A percentile compares a stretch with the other conserved stretches of the same genome.
phyloP scores from a whole-genome alignment of 1,140 invertebrate species.

The Gryllus bimaculatus region DNA sequence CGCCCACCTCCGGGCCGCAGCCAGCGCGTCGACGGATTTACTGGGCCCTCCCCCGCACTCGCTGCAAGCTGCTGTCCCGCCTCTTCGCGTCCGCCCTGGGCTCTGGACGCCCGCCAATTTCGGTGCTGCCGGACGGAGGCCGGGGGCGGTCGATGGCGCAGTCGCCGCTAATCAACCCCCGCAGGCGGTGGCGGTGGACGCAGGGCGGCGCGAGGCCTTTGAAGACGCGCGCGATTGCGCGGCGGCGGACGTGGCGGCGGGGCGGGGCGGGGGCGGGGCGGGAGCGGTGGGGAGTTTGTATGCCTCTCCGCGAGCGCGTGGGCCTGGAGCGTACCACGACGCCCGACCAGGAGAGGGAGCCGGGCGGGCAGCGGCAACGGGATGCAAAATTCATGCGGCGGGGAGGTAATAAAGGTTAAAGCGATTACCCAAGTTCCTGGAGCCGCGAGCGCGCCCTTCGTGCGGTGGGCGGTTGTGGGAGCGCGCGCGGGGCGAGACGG shows the following conservation, averaged over 20 bases:
- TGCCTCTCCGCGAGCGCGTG: not conserved
- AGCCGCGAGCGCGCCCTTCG: not conserved
- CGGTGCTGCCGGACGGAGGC: too few relatives aligned
- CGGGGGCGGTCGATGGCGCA: not conserved
- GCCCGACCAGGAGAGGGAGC: not conserved
- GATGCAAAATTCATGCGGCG: not conserved
- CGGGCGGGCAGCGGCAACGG: not conserved
- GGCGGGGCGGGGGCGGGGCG: too few relatives aligned
- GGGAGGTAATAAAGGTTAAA: not conserved
- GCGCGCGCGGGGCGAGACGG: too few relatives aligned
- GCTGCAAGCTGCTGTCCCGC: not conserved
- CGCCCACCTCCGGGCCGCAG: too few relatives aligned
- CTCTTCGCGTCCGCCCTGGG: not conserved
- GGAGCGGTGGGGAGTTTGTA: too few relatives aligned
- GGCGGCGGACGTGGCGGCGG: too few relatives aligned
- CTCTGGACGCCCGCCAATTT: not conserved
- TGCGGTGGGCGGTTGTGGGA: not conserved
- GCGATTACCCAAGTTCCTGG: not conserved
- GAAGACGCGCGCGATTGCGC: not conserved
- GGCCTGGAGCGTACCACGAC: not conserved
- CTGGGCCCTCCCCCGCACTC: too few relatives aligned
- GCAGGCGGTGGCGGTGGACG: not conserved
- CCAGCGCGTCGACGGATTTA: not conserved
- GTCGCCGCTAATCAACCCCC: not conserved
- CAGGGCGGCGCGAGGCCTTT: not conserved